Base-by-base conservation (phyloP, 2,797 vertebrate species). In the Leucoraja ocellata region DNA sequence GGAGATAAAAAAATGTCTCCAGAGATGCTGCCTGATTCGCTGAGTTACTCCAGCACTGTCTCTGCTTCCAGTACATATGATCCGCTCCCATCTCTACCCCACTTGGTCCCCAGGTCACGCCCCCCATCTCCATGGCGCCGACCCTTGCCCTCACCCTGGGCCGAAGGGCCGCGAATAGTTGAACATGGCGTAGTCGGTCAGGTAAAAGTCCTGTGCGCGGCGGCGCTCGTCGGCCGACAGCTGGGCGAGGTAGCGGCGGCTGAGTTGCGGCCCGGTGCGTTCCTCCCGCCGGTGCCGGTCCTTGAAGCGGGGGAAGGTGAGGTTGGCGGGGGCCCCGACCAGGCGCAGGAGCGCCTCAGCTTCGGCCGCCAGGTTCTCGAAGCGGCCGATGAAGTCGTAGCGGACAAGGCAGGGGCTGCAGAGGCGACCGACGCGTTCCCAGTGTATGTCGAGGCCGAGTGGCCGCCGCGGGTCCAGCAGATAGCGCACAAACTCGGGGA, bases 131-230 rank as follows among this genome's bases (percentile, higher is more conserved):
- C 46, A 54, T 54, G 46, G 0, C 46, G 0, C 46, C 46, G 46
- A 4, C 46, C 4, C 46, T 4, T 54, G 46, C 76, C 76, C 9
- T 32, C 28, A 32, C 7, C n/a, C 76, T 14, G 7, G 2, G 28
- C 76, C 97, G 91, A 98, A 99, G 95, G 99, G 99, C 94, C 99
- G 99, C 76, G 99, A 98, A 94, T 99, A 99, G 96, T 99, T 99
- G 95, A 99, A 99, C 98, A 99, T 99, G 94, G 98, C 95, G 94
- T 99, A 99, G 96, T 99, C 99, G 98, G 98, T 99, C 94, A 98
- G 99, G 96, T 98, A 99, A 94, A 99, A 99, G 95, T 99, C 98
- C 1, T 99, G 99, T n/a, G 97, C 95, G 65, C 97, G 96, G 94
- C 99, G 99, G 90, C 97, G 96, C 95, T 99, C 97, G 83, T 96